Base-by-base conservation (phyloP, 2,888 invertebrate species). In the Calliphora vomitoria region DNA sequence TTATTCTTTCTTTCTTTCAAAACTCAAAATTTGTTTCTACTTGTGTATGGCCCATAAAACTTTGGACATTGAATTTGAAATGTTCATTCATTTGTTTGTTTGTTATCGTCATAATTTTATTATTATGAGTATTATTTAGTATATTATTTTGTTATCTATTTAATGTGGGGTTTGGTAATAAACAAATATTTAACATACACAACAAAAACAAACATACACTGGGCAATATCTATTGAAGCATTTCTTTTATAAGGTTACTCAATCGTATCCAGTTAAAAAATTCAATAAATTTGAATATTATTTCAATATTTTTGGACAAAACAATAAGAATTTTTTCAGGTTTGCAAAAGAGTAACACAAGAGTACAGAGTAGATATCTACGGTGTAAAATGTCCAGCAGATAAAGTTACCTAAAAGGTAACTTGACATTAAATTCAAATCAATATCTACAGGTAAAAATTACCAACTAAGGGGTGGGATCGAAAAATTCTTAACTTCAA, bases 61-160 rank as follows among this genome's bases (percentile, higher is more conserved):
- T 74, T 74, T 74, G 44, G 31, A 31, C 74, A 60, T 74, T 74
- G 41, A 25, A 58, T 58, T 58, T 58, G 58, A 58, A 18, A n/a
- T 53, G 18, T 44, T 41, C 60, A n/a, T 35, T 74, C 47, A 20
- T 58, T 58, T 13, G 15, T 74, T 58, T 13, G 15, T 74, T 60
- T 47, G 31, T 25, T 74, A 18, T 60, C n/a, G 10, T 60, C 41
- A 58, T 58, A 20, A 41, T 58, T 58, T 41, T 58, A 41, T 41
- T 72, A 41, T 58, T 6, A 41, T 8, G 25, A 58, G 41, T 72
- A 58, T 41, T 13, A 44, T 6, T 31, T 11, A n/a, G 8, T 69
- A 69, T 50, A 31, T 69, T 50, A n/a, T 50, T n/a, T 8, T 44
- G 44, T 60, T 74, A 74, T 47, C 60, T 58, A n/a, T 60, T 74